Evolutionary conservation across 2,888 invertebrate species (phyloP), one percentile per base, ranked within the genome.

Genomic region (Drosophila mulleri): DNA sequence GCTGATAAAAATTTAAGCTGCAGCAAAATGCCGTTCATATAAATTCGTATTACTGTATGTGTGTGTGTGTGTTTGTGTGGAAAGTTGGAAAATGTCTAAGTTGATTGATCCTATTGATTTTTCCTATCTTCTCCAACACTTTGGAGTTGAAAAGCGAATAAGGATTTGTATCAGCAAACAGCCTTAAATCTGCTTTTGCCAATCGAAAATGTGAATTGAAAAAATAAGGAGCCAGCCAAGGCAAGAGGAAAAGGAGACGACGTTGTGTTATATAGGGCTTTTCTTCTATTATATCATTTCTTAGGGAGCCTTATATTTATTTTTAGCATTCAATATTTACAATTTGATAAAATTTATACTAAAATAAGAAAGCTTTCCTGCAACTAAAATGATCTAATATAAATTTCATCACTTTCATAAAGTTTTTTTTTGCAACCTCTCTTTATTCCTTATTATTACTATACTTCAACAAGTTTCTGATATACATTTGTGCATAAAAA

Each of bases 1-100:
- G 90, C 88, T 86, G 86, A 89, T 89, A 78, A 88, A 89, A 85
- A 88, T 86, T 89, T 88, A 88, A 86, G 86, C 88, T 72, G 39
- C 80, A 60, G 75, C 72, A 72, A 75, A 85, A 88, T 80, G 88
- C 71, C 67, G 60, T 78, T 76, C 72, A 78, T 67, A 83, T 86
- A 70, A 67, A 72, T 74, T 72, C 72, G 60, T 69, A 72, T 69
- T 76, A 68, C 61, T 64, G 12, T 3, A 50, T 50, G 18, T 32
- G 20, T 42, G 8, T 35, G 16, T 57, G 67, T 35, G 58, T 48
- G 39, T 39, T 2, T 39, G 39, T 39, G 48, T 26, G 56, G 5
- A 63, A 53, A 53, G 45, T 53, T 59, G 23, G 58, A 37, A 61
- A 53, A 54, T 66, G 58, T 75, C 69, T 72, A 67, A 77, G 84